Conservation (phyloP, 2,113 vertebrate genomes). For the Entosphenus tridentatus region DNA sequence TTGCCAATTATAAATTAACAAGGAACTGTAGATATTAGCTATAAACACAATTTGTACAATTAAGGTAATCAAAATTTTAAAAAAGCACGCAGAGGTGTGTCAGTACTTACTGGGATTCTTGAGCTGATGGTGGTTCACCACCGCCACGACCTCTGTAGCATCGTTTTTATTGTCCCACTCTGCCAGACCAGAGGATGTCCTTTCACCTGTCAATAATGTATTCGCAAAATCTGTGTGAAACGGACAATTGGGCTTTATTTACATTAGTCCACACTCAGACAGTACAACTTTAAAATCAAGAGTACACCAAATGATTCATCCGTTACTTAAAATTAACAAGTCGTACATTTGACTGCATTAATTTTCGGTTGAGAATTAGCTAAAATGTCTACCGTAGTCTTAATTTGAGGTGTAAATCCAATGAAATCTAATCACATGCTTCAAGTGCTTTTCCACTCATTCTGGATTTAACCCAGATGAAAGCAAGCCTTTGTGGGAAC, state of each 20-base stretch:
- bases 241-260: background rate
- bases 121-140: constrained; percentile 94
- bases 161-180: constrained; percentile 89
- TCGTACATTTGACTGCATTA: constrained; percentile 3
- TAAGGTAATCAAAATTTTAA: background rate
- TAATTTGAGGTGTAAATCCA: too few relatives aligned
- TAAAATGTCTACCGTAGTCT: background rate
- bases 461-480: too few relatives aligned
- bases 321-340: background rate
- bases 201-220: constrained; percentile 25
- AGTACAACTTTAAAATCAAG: background rate
- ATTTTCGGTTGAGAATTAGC: background rate
- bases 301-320: background rate
- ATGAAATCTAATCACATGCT: too few relatives aligned
- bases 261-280: background rate
- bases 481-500: too few relatives aligned
- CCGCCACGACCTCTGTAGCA: constrained; percentile 77
- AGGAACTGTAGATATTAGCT: background rate
- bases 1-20: background rate
- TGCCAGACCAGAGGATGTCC: constrained; percentile 70
- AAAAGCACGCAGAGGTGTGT: constrained; percentile 3
- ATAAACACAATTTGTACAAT: background rate
- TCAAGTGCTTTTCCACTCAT: too few relatives aligned
- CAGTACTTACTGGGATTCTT: constrained; percentile 72
- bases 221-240: background rate